Evolutionary conservation across 2,888 invertebrate genomes (phyloP), one percentile per base, ranked within the genome.

Genomic region (Epicampocera succincta): DNA sequence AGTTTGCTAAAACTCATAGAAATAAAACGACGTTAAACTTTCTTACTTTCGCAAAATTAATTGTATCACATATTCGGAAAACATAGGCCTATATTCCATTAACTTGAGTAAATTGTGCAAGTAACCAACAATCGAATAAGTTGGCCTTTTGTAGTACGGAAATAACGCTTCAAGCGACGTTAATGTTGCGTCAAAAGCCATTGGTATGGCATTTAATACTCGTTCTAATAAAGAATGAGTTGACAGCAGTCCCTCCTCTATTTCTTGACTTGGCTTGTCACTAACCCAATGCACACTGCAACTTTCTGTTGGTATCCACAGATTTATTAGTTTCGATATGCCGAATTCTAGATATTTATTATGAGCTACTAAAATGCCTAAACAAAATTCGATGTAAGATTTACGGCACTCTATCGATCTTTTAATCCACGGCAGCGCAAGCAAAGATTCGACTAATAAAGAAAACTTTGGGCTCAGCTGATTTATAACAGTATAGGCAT

Each of bases 61-160:
- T 83, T 94, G 93, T 85, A 98, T 91, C 38, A 98, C 93, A 84
- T 94, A 93, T 84, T 93, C 93, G 63, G 94, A 92, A 66, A 96
- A 92, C 0, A 93, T 92, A 0, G 96, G 96, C 84, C 95, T 93
- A 88, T 96, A 96, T 52, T 94, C 93, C 78, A 94, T 91, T 84
- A 97, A 92, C 92, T 94, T 94, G 68, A 98, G 92, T 52, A 97
- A 90, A 90, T 97, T 97, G 87, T 95, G 93, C 17, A 96, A 89
- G 90, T 95, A 98, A 12, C 94, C 93, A 86, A 95, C 94, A 84
- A 96, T 95, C 0, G 93, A 89, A 86, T 94, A 94, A 3, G 94
- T 91, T 0, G 94, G 92, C 74, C 93, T 94, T 86, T 94, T 95
- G 88, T 94, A 93, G 89, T 96, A 98, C 0, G 98, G 98, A 90